Evolutionary conservation across 2,888 invertebrate genomes (phyloP), one percentile per base, ranked within the genome.

Genomic region (Tupiocoris notatus): DNA sequence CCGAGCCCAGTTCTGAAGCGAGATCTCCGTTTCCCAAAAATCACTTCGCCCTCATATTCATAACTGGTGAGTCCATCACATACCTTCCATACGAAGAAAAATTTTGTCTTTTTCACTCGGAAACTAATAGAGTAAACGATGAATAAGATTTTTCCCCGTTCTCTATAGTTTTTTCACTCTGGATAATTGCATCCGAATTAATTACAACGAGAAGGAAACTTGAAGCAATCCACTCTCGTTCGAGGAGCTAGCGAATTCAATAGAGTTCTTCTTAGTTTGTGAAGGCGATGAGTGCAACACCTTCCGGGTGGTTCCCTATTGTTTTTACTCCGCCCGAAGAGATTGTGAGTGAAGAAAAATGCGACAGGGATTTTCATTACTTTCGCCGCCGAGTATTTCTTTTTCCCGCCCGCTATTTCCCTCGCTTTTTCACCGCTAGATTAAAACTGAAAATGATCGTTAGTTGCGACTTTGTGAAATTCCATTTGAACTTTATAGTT

Each of bases 1-100:
- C 75, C 3, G 65, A 65, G 54, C 75, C 75, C 2, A 75, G 66
- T 25, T 75, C 75, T 1, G 24, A n/a, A 7, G 75, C 66, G 0
- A 21, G 20, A 6, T 20, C 70, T 0, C n/a, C 24, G 16, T 17
- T 18, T 25, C 23, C 22, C 24, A 12, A 12, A n/a, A 20, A 17
- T n/a, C 25, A 21, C 18, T 24, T 58, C 25, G 59, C 22, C 1
- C 20, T 73, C 54, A 20, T 73, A 16, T 54, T 73, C 1, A 20
- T 73, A 6, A 9, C 62, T 61, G 62, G 65, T 65, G 17, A 63
- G 63, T 39, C 39, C 6, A 39, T 39, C 39, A n/a, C n/a, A n/a
- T n/a, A n/a, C n/a, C n/a, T n/a, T n/a, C n/a, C n/a, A n/a, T n/a
- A n/a, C n/a, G n/a, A n/a, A n/a, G n/a, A n/a, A n/a, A n/a, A n/a